phyloP scores from a whole-genome alignment of 2,888 invertebrate species.

The Trichopria drosophilae region DNA sequence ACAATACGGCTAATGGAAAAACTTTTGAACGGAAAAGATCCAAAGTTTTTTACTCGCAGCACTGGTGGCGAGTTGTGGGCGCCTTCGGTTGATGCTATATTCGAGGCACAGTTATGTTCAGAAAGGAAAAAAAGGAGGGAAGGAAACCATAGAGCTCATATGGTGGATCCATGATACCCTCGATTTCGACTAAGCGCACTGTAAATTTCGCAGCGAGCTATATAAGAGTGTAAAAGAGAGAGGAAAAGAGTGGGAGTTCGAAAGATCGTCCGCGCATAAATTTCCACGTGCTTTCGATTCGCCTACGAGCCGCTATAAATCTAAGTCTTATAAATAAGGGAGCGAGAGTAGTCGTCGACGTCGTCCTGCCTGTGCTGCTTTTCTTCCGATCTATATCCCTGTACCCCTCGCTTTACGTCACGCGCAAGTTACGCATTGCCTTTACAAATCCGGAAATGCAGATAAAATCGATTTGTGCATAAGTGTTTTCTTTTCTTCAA shows the following conservation, averaged over 20 bases:
- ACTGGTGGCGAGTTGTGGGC: not conserved
- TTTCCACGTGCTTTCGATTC: conserved; percentile 39
- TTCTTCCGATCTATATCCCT: not conserved
- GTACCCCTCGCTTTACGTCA: not conserved
- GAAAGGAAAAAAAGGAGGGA: no score
- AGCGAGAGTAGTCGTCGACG: conserved; percentile 23
- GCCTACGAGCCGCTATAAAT: conserved; percentile 41
- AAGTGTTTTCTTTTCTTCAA: no score
- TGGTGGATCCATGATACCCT: not conserved
- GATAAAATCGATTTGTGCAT: no score
- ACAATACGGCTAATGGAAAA: conserved; percentile 30
- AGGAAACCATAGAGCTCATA: no score
- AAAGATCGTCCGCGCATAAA: conserved; percentile 38
- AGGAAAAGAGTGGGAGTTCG: conserved; percentile 15
- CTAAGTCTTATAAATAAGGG: conserved; percentile 45
- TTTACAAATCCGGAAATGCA: no score
- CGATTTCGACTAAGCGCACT: conserved; percentile 3
- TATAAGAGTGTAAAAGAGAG: not conserved
- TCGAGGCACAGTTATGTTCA: no score
- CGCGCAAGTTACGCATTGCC: no score
- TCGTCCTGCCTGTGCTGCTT: not conserved
- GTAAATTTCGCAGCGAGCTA: conserved; percentile 25
- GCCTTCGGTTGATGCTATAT: no score
- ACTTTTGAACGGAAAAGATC: conserved; percentile 23
- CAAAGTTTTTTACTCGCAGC: conserved; percentile 13